A percentile compares a stretch with the other conserved stretches of the same genome.
These are phyloP conservation scores for Amblyornis subalaris DNA, from an alignment of 2,113 vertebrate genomes.

Conservation along the genomic window DNA sequence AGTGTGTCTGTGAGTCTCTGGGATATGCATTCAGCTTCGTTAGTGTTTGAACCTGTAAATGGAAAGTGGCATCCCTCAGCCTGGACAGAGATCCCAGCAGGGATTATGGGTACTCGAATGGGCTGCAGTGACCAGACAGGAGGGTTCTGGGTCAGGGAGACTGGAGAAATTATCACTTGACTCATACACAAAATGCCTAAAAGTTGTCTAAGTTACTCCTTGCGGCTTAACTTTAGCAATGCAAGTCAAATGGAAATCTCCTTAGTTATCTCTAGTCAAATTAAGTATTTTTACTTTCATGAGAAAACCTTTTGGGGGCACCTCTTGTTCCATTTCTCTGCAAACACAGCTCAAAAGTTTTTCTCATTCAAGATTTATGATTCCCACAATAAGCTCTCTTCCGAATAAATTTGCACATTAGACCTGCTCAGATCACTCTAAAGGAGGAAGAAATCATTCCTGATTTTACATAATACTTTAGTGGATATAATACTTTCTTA, in stretches of 20 bases:
- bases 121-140: not conserved
- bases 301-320: not conserved
- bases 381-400: not conserved
- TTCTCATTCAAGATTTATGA: not conserved
- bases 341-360: not conserved
- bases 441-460: not conserved
- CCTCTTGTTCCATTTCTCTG: not conserved
- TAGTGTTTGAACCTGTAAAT: not conserved
- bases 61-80: accelerated
- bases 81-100: not conserved
- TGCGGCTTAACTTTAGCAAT: not conserved
- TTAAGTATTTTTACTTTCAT: not conserved
- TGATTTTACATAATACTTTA: not conserved
- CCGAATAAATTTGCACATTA: not conserved
- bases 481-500: not conserved
- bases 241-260: not conserved
- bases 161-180: not conserved
- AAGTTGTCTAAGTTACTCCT: not conserved
- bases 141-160: not conserved
- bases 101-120: not conserved
- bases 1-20: not conserved
- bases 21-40: not conserved
- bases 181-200: not conserved
- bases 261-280: not conserved
- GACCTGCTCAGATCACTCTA: not conserved